Evolutionary conservation across 2,888 invertebrate genomes (phyloP), one percentile per base, ranked within the genome.

Genomic region (Rhagonycha lutea): DNA sequence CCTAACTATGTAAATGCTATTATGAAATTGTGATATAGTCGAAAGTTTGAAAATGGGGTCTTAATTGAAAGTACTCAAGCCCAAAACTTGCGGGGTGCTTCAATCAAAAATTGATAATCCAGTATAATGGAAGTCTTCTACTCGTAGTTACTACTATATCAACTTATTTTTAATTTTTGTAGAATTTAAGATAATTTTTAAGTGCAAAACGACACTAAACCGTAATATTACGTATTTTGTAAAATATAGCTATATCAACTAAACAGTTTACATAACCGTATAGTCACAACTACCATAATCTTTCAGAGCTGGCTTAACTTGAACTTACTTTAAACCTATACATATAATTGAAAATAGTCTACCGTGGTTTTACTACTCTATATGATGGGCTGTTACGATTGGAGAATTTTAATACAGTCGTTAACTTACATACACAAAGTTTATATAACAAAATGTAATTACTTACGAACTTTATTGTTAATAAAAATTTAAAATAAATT

Each of bases 381-480:
- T 47, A 47, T 47, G 47, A 47, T 47, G 82, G 81, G 81, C 82
- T 80, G 84, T 83, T 83, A 83, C 83, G 83, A 84, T 83, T 83
- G 84, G 83, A 81, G 84, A 85, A 85, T 85, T 85, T 85, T 85
- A 85, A 85, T 83, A 83, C 80, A 76, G 84, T 84, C 84, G 84
- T 85, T 84, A 84, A 84, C 81, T 82, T 81, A 80, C 81, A 80
- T 79, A 80, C 81, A 81, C 78, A 80, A 81, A 75, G 80, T 81
- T 80, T 80, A 79, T 80, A 82, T 82, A 83, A 82, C 83, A 83
- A 84, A 83, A 83, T 82, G 84, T 83, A 83, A 84, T 84, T 84
- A 84, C 84, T 84, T 83, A 84, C 47, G 7, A 47, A 47, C 47
- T 47, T 47, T 47, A 47, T 47, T n/a, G 47, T 47, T 47, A 47